Base-by-base conservation (phyloP, 2,797 vertebrate genomes). In the Pelochelys cantorii region DNA sequence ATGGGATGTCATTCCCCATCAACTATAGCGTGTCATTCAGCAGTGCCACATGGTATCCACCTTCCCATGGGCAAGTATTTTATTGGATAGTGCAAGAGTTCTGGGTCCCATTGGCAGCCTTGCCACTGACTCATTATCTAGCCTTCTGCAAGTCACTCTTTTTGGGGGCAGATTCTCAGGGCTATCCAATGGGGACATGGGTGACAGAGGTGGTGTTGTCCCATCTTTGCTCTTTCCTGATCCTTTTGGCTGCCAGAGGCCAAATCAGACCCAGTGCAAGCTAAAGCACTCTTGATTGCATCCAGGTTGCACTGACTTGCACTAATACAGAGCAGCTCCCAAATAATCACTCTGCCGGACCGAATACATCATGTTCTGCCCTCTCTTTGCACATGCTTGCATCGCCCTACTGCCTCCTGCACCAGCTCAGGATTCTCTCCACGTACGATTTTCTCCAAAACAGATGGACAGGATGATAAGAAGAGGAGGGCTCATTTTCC, bases 221-320 rank as follows among this genome's bases (percentile, higher is more conserved):
- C 23, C 74, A 42, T 17, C 23, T 48, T 48, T 77, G 81, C 1
- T 1, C 62, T 2, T n/a, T 53, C 52, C 57, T 20, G 79, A 0
- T 60, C 1, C 1, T 59, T 77, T 20, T 0, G 0, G 1, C 2
- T n/a, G 8, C 13, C 2, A 52, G 11, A n/a, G 20, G 29, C 7
- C 53, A 56, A 27, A 37, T 3, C 8, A 56, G 0, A 1, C 11
- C 74, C 31, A 18, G 3, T 0, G 11, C 34, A 27, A 60, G 4
- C 5, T 74, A 68, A 9, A 59, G 17, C 7, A 2, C 4, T 14
- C 56, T 5, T 42, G 18, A 20, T 2, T 53, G 42, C 23, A 7
- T 5, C 54, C 14, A 68, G 12, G 3, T 15, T 65, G 14, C 55
- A 71, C 7, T 57, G 37, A 34, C 18, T 75, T 52, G 14, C 4